These are phyloP conservation scores for Sebastes trivittatus DNA, from an alignment of 2,797 vertebrate species.

Conservation along the genomic window DNA sequence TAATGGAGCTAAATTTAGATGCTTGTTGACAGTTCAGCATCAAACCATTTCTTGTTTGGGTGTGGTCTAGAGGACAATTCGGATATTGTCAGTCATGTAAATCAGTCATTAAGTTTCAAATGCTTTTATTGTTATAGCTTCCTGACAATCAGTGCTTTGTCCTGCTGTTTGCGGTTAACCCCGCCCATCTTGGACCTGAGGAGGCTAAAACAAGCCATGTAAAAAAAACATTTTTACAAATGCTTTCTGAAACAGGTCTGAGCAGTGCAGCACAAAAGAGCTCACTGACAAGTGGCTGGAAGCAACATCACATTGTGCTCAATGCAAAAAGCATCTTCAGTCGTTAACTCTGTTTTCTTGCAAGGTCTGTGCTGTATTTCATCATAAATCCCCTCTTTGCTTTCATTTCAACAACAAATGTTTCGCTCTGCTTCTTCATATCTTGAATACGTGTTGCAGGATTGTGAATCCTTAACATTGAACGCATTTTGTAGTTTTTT, in stretches of 20 bases:
- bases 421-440: not conserved
- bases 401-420: not conserved
- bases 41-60: not conserved
- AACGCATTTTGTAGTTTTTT: not conserved
- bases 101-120: constrained; percentile 8
- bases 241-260: constrained; percentile 45
- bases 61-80: not conserved
- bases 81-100: not conserved
- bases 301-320: not conserved
- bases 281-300: constrained; percentile 3
- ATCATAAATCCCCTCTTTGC: not conserved
- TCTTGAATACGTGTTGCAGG: not conserved
- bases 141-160: constrained; percentile 21
- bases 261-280: constrained; percentile 35
- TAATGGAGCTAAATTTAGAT: constrained; percentile 23
- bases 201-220: constrained; percentile 1
- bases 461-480: not conserved
- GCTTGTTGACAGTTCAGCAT: constrained; percentile 6
- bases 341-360: not conserved
- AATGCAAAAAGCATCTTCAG: not conserved
- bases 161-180: constrained; percentile 12
- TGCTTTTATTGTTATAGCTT: constrained; percentile 20
- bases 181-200: constrained; percentile 27
- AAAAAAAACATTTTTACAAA: not conserved
- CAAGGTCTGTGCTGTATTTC: not conserved